Conservation (phyloP, 2,113 vertebrate genomes). For the Ceyx melanurus region DNA sequence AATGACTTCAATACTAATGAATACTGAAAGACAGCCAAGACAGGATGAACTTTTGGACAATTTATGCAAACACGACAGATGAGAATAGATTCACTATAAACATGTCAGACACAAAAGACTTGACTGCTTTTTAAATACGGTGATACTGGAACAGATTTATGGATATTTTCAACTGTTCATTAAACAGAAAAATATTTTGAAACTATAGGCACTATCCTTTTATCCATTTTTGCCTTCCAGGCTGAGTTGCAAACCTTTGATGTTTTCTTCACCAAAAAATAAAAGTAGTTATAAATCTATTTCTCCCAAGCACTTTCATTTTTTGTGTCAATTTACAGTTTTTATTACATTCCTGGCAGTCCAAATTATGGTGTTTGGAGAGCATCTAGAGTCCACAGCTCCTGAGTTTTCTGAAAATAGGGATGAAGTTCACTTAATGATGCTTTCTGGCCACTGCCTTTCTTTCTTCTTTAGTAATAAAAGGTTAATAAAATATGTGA, state of each 20-base stretch:
- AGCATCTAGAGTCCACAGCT: constrained; percentile 24
- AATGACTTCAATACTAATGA: constrained; percentile 57
- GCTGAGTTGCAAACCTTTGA: constrained; percentile 51
- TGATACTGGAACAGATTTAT: constrained; percentile 31
- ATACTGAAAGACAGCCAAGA: constrained; percentile 59
- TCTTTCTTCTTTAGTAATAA: constrained; percentile 43
- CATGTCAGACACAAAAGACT: constrained; percentile 27
- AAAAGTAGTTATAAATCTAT: constrained; percentile 58
- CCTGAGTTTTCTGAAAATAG: constrained; percentile 6
- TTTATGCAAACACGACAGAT: constrained; percentile 52
- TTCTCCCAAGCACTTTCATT: constrained; percentile 61
- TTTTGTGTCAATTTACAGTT: constrained; percentile 65
- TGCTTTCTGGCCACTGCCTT: constrained; percentile 23
- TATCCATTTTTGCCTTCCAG: constrained; percentile 51
- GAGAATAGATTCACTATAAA: constrained; percentile 63
- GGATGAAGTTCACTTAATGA: constrained; percentile 39
- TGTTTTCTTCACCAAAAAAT: constrained; percentile 52
- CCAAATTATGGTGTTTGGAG: constrained; percentile 49
- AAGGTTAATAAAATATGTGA: constrained; percentile 59
- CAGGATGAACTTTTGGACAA: constrained; percentile 56
- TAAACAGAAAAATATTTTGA: constrained; percentile 63
- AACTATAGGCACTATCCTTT: constrained; percentile 50
- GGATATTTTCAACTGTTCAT: constrained; percentile 65
- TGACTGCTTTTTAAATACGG: constrained; percentile 55
- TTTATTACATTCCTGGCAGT: constrained; percentile 47